Percentiles rank a stretch among this genome's conserved stretches.
These are phyloP conservation scores for Anguilla rostrata DNA, from an alignment of 2,113 vertebrate genomes.

Conservation along the genomic window DNA sequence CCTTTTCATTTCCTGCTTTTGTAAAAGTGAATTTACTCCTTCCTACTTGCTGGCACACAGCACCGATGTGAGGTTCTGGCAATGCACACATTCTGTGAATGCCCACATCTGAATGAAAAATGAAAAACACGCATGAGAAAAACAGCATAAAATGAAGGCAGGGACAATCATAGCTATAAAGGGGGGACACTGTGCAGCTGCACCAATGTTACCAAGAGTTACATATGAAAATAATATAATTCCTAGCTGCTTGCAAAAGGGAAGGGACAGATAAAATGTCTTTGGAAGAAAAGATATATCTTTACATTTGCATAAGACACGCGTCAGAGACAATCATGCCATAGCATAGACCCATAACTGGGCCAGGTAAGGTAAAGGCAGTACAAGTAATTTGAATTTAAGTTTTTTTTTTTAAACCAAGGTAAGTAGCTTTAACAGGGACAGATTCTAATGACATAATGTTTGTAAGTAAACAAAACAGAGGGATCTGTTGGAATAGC, in stretches of 20 bases:
- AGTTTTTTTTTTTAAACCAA: neutral
- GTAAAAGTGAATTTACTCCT: neutral
- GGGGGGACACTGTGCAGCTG: neutral
- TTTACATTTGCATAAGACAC: neutral
- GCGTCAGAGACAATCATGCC: neutral
- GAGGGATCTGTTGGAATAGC: neutral
- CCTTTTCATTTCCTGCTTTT: conserved; percentile 11
- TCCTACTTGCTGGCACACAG: neutral
- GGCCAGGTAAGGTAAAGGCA: neutral
- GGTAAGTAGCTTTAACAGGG: neutral
- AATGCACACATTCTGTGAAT: neutral
- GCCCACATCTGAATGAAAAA: neutral
- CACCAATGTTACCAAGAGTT: neutral
- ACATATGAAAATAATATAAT: neutral
- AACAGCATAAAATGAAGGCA: neutral
- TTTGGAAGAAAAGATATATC: neutral
- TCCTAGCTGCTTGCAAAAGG: neutral
- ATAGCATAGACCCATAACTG: neutral
- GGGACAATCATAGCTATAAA: neutral
- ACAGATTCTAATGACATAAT: neutral
- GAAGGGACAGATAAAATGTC: neutral
- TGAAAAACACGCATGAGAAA: neutral
- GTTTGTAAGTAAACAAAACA: neutral
- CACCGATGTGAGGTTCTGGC: neutral
- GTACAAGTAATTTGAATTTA: neutral